Evolutionary conservation across 2,113 vertebrate species (phyloP), one percentile per base, ranked within the genome.

Genomic region (Cephalopholis sonnerati): DNA sequence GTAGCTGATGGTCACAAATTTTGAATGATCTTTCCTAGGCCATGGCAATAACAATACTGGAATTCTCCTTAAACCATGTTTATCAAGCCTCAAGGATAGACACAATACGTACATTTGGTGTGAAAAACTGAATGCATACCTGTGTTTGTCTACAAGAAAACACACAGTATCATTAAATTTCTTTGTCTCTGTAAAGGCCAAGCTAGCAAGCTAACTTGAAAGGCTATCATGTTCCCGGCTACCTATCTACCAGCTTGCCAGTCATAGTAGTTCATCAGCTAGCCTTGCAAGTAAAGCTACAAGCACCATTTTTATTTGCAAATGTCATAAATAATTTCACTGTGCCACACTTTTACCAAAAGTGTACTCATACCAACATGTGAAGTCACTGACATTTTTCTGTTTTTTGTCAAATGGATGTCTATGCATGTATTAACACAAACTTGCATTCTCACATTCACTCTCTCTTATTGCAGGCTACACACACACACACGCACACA

Each of bases 401-500:
- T 44, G 5, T 55, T 53, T 68, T 58, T 57, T 63, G 9, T 55
- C 32, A 29, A 57, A 78, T 4, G 1, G 54, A 74, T 50, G 11
- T 57, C 32, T 39, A 18, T 12, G 27, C 41, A 58, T 22, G 53
- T 54, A 77, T 73, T 25, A 36, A 57, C n/a, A 29, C 29, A 51
- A 61, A 57, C 61, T 73, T 64, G 12, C 5, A 55, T 55, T 20
- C 20, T 46, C 48, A n/a, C 58, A 55, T 22, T 25, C 17, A 5
- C 16, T 29, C 25, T 46, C 13, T 39, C 17, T n/a, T 22, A 41
- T 54, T 58, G 29, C 11, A 15, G 48, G 15, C 48, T 50, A 50
- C 50, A 53, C 68, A 66, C 74, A 75, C 58, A 51, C 67, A 75
- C 24, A 82, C 44, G 75, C 13, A 73, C 41, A 85, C 89, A 92